Conservation (phyloP, 1,140 invertebrate genomes). For the Rhizoglyphus robini region DNA sequence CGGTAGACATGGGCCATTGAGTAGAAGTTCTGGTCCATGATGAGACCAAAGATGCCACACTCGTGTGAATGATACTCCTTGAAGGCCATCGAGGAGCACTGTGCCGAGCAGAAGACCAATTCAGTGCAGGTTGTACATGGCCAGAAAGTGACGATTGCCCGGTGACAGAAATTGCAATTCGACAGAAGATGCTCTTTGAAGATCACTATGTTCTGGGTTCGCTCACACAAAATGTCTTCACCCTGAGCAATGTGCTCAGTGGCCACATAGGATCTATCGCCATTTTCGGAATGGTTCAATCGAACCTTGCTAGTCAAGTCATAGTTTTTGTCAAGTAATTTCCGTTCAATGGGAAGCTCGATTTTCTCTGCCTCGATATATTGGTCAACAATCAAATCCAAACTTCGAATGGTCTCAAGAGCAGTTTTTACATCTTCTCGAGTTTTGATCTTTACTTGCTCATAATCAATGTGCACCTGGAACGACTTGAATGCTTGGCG, state of each 20-base stretch:
- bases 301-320: background rate
- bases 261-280: background rate
- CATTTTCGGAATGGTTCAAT: background rate
- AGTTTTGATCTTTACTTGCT: background rate
- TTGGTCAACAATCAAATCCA: no score
- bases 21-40: background rate
- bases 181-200: background rate
- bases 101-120: background rate
- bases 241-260: background rate
- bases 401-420: background rate
- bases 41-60: background rate
- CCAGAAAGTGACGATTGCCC: background rate
- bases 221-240: background rate
- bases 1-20: slow-evolving; percentile 1
- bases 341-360: background rate
- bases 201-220: background rate
- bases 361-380: no score
- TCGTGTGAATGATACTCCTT: background rate
- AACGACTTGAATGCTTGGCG: background rate
- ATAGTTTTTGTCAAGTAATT: background rate
- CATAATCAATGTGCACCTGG: background rate
- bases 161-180: background rate
- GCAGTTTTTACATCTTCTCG: background rate
- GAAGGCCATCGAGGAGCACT: background rate
- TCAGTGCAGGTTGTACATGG: background rate